Evolutionary conservation across 92 coral and sea anemone genomes (phyloP), one percentile per base, ranked within the genome.

Genomic region (Parazoanthus darwini): DNA sequence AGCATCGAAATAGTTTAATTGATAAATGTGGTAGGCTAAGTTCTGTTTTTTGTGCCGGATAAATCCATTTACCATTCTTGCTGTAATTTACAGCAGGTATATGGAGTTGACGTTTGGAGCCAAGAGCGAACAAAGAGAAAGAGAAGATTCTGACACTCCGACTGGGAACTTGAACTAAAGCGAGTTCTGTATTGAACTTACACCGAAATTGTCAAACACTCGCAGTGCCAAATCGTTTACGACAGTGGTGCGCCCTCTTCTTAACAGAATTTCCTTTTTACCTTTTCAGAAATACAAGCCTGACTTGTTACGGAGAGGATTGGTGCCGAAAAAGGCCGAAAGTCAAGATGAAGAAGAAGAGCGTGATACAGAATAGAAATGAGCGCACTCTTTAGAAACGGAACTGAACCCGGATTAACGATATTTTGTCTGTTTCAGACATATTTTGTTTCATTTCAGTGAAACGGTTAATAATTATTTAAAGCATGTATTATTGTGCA

Each of bases 361-460:
- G 3, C 58, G 18, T 15, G 23, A 37, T 29, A 14, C 43, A 74
- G 43, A 74, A 37, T 74, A 74, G 35, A 74, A 29, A 9, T 4
- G 3, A 15, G 38, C 7, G 23, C 6, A 13, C 43, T 73, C 20
- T 29, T 33, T 3, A 74, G 4, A 48, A 50, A 50, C 6, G 82
- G 58, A n/a, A 43, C 23, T 48, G 4, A 22, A 1, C 56, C 15
- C 33, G 56, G 54, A 79, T n/a, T 23, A 7, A 25, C 37, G 56
- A 48, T n/a, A 2, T 35, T 33, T 74, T 48, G 82, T 79, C 82
- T 79, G 81, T n/a, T 50, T 13, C 66, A 48, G 82, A 48, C 82
- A 50, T 48, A 35, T 25, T 79, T n/a, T 79, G 58, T 48, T 79
- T 79, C 58, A 44, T 46, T 36, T 48, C 56, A 79, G 25, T 48